These are phyloP conservation scores for Helicoverpa zea DNA, from an alignment of 1,140 invertebrate species.

Conservation along the genomic window DNA sequence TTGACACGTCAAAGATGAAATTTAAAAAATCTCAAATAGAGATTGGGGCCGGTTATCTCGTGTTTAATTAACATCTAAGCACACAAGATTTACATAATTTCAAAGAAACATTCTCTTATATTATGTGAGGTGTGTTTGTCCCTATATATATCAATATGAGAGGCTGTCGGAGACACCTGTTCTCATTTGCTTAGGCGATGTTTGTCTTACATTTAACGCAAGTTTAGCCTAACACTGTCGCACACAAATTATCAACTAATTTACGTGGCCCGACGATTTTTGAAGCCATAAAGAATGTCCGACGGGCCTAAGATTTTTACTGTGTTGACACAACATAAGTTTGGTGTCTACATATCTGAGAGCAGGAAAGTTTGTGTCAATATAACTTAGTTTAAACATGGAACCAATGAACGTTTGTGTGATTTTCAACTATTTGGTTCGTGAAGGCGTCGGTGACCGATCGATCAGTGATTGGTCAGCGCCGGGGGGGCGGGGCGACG, in stretches of 20 bases:
- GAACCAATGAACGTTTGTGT: conserved; percentile 50
- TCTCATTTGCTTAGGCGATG: conserved; percentile 84
- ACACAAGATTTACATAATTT: conserved; percentile 81
- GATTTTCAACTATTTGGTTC: conserved; percentile 48
- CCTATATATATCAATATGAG: conserved; percentile 81
- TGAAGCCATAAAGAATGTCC: conserved; percentile 67
- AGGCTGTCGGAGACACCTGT: conserved; percentile 82
- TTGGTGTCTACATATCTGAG: conserved; percentile 50
- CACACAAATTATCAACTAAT: conserved; percentile 86
- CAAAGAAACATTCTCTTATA: conserved; percentile 60
- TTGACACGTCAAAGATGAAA: conserved; percentile 70
- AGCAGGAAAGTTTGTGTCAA: conserved; percentile 60
- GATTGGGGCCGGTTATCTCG: conserved; percentile 76
- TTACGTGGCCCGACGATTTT: conserved; percentile 80
- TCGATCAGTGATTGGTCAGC: conserved; percentile 79
- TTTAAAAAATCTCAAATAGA: conserved; percentile 77
- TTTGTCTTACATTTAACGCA: conserved; percentile 84
- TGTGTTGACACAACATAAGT: conserved; percentile 70
- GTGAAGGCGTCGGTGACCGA: conserved; percentile 75
- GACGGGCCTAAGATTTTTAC: conserved; percentile 78
- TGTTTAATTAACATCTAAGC: conserved; percentile 83
- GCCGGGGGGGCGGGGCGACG: conserved; percentile 71
- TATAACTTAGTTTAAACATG: conserved; percentile 55
- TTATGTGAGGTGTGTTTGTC: conserved; percentile 64
- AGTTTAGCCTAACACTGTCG: conserved; percentile 75